Conservation (phyloP, 2,113 vertebrate genomes). For the Boleophthalmus pectinirostris region DNA sequence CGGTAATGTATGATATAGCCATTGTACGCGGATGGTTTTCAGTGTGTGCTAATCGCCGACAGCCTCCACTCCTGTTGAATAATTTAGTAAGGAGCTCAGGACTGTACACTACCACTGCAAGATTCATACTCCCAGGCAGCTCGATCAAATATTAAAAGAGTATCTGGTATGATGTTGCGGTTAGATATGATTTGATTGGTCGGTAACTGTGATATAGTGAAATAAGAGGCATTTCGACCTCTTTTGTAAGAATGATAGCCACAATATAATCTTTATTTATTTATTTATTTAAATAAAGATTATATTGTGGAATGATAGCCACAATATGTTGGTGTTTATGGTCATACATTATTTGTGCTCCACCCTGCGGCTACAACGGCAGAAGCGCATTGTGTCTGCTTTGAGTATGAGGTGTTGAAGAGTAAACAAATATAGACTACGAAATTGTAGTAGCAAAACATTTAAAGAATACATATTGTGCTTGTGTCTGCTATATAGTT, state of each 20-base stretch:
- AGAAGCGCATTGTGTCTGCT: neutral
- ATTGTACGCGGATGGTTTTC: conserved; percentile 22
- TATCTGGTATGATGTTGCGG: neutral
- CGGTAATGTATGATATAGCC: conserved; percentile 21
- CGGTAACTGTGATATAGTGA: neutral
- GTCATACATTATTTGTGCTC: neutral
- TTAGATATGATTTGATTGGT: conserved; percentile 7
- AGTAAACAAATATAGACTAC: no score
- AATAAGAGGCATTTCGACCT: neutral
- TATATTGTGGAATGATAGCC: neutral
- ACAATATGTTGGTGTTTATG: neutral
- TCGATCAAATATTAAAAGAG: conserved; percentile 51
- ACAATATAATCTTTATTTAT: neutral
- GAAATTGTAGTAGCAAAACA: no score
- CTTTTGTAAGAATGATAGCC: neutral
- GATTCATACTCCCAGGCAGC: conserved; percentile 49
- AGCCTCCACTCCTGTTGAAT: conserved; percentile 52
- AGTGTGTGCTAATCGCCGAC: conserved; percentile 38
- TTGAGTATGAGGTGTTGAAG: no score
- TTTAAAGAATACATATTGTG: no score
- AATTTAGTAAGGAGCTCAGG: conserved; percentile 47
- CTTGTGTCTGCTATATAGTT: no score
- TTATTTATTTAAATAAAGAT: no score
- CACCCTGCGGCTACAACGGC: neutral
- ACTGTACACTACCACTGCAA: conserved; percentile 47